Conservation (phyloP, 2,888 invertebrate species). For the Fabriciana adippe region DNA sequence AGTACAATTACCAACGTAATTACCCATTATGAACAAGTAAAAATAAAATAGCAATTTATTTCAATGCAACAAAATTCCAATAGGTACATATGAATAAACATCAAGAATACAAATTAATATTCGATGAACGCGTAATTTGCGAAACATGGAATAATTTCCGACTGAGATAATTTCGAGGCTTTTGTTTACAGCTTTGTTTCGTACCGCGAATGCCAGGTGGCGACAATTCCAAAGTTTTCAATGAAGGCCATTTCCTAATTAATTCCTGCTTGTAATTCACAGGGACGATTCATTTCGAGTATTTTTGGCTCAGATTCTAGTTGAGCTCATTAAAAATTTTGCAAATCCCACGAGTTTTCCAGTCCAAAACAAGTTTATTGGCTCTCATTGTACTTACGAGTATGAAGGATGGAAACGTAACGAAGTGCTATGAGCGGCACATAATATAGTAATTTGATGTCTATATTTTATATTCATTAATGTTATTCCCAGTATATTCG, state of each 20-base stretch:
- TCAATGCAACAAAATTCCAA: conserved; percentile 18
- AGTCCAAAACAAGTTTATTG: conserved; percentile 19
- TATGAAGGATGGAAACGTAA: too few species aligned
- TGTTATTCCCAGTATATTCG: too few species aligned
- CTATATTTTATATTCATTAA: too few species aligned
- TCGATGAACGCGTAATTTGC: conserved; percentile 51
- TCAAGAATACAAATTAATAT: conserved; percentile 48
- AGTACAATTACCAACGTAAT: background rate
- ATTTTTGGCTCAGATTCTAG: conserved; percentile 40
- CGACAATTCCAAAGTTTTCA: conserved; percentile 61
- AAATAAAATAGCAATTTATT: conserved; percentile 16
- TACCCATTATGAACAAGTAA: background rate
- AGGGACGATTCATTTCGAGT: conserved; percentile 52
- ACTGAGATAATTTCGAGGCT: conserved; percentile 50
- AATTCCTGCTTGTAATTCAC: conserved; percentile 60
- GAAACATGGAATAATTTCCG: conserved; percentile 50
- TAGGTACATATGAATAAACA: conserved; percentile 26
- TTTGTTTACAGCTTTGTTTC: conserved; percentile 53
- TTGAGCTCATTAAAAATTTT: conserved; percentile 61
- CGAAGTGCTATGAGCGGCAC: too few species aligned
- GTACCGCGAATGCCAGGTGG: conserved; percentile 59
- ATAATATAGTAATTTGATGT: too few species aligned
- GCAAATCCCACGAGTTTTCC: conserved; percentile 28
- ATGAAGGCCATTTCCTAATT: conserved; percentile 58
- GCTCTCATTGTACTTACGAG: too few species aligned